These are phyloP conservation scores for Oncopeltus fasciatus DNA, from an alignment of 1,140 invertebrate species.

Conservation along the genomic window DNA sequence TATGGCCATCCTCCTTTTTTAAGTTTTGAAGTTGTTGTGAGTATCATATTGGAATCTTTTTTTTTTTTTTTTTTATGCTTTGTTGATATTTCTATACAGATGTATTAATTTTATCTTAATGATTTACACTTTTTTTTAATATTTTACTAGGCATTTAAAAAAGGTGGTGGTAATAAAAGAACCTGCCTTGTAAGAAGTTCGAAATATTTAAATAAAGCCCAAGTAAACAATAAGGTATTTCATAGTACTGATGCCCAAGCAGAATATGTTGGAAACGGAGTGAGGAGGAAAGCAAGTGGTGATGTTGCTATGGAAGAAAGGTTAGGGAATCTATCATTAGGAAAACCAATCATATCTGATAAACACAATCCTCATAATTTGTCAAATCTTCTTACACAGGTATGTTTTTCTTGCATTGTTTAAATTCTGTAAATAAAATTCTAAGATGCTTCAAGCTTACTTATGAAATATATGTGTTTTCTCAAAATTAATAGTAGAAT, in stretches of 20 bases:
- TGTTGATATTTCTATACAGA: too few relatives aligned
- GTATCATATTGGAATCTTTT: not conserved
- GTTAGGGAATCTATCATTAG: slow-evolving; percentile 9
- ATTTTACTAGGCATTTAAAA: not conserved
- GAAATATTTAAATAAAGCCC: not conserved
- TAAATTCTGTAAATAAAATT: too few relatives aligned
- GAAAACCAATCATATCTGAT: not conserved
- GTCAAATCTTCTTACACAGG: slow-evolving; percentile 16
- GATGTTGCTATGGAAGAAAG: slow-evolving; percentile 19
- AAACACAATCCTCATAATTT: slow-evolving; percentile 6
- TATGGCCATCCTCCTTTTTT: slow-evolving; percentile 16
- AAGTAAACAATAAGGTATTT: not conserved
- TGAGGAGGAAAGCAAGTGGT: not conserved
- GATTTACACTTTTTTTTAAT: not conserved
- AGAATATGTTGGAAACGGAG: slow-evolving; percentile 4
- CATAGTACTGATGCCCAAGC: not conserved
- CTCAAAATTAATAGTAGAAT: too few relatives aligned
- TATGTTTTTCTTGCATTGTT: not conserved
- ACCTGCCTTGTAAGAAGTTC: not conserved
- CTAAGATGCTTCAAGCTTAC: too few relatives aligned
- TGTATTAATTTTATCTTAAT: not conserved
- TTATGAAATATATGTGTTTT: too few relatives aligned
- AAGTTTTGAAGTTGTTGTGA: slow-evolving; percentile 15
- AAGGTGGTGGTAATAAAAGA: too few relatives aligned
- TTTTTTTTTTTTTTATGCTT: too few relatives aligned